Evolutionary conservation across 2,113 vertebrate species (phyloP), one percentile per base, ranked within the genome.

Genomic region (Pyxicephalus adspersus): DNA sequence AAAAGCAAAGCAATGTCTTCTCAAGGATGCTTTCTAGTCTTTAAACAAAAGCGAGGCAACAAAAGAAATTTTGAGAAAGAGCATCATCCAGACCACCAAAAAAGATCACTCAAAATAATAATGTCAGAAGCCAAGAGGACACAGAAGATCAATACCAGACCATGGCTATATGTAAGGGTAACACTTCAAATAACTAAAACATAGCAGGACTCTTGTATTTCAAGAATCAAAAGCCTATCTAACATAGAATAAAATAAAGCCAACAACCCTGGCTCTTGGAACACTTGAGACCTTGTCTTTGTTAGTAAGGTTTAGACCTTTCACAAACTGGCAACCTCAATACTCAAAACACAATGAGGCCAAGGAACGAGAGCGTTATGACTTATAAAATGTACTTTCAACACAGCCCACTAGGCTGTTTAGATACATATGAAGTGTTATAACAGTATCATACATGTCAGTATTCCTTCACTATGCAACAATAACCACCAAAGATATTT

Each of bases 31-130:
- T 50, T 76, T 77, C 20, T 65, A 65, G 75, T 28, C 61, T 54
- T 77, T 77, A 77, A 77, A 77, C 75, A 77, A 65, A 77, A 77
- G 75, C 38, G 18, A 15, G 29, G 45, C 51, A 18, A 64, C 75
- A 77, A 77, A 77, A 28, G 75, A 77, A 22, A 18, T 51, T 28
- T 51, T 28, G 23, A 63, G 58, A 29, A 28, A 29, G 60, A 54
- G 50, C 38, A 52, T 77, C 75, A 5, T 31, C 75, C 26, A 65
- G 61, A 77, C 63, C 60, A 54, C 75, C 60, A 29, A 51, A 64
- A 65, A 64, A 34, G 61, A 77, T 77, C 60, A 77, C 60, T 29
- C 23, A 52, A 65, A 77, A 68, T 64, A 64, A 76, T 76, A 77
- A 52, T 54, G 60, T 64, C 75, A 77, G 60, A 65, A 26, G 26